A percentile compares a stretch with the other conserved stretches of the same genome.
These are phyloP conservation scores for Morphnarchus princeps DNA, from an alignment of 2,113 vertebrate genomes.

Conservation along the genomic window DNA sequence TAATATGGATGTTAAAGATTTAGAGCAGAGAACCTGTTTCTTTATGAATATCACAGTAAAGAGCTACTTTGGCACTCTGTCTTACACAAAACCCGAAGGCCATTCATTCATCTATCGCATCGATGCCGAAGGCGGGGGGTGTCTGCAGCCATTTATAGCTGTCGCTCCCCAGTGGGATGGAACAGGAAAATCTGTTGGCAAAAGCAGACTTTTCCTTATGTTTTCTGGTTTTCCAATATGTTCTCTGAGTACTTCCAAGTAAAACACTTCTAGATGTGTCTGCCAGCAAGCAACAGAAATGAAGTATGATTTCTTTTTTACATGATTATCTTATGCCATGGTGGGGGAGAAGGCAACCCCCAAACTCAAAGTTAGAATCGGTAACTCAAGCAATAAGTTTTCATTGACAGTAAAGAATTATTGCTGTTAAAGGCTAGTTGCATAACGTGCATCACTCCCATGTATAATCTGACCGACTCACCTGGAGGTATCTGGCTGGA, in stretches of 20 bases:
- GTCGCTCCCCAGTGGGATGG: not conserved
- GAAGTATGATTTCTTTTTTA: fast-evolving
- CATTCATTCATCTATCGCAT: not conserved
- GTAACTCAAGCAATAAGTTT: fast-evolving
- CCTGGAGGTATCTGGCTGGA: not conserved
- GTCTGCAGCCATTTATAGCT: not conserved
- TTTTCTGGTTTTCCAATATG: not conserved
- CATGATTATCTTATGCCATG: fast-evolving
- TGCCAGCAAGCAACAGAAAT: not conserved
- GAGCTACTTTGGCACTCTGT: not conserved
- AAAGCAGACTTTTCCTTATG: not conserved
- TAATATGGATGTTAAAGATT: not conserved
- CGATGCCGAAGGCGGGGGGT: fast-evolving
- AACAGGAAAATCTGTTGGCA: not conserved
- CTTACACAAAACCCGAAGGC: not conserved
- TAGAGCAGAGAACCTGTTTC: not conserved
- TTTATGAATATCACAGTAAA: not conserved
- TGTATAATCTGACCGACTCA: fast-evolving
- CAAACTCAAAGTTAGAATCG: fast-evolving
- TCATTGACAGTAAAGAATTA: fast-evolving
- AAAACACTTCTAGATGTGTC: not conserved
- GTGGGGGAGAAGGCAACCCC: not conserved
- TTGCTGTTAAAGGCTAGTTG: fast-evolving
- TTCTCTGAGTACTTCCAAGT: not conserved
- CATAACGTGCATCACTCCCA: not conserved